phyloP scores from a whole-genome alignment of 2,797 vertebrate species.

The Melanotaenia trifasciata region DNA sequence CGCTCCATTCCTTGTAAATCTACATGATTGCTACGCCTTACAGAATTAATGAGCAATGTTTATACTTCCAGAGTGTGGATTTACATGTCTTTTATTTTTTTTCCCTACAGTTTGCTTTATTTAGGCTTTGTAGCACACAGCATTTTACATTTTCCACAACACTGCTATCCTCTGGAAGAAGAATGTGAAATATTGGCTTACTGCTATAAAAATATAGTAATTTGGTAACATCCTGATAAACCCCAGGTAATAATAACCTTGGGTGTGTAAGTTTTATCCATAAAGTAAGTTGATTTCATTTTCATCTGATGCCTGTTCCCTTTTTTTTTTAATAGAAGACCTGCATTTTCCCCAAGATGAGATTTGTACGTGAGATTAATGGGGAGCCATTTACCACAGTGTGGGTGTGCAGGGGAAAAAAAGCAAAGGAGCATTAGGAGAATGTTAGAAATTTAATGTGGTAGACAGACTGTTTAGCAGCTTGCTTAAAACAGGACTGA shows the following conservation, averaged over 20 bases:
- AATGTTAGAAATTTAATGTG: conserved; percentile 42
- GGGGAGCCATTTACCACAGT: conserved; percentile 48
- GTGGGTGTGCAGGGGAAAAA: conserved; percentile 33
- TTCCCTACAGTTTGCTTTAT: background rate
- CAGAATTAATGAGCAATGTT: background rate
- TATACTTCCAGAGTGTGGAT: background rate
- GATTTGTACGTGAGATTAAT: conserved; percentile 67
- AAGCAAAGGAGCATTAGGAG: conserved; percentile 29
- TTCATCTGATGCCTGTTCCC: conserved; percentile 59
- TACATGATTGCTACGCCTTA: background rate
- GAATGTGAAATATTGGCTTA: conserved; percentile 32
- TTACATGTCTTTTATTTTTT: background rate
- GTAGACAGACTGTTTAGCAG: conserved; percentile 30
- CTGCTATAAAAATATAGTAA: conserved; percentile 60
- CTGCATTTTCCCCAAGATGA: conserved; percentile 65
- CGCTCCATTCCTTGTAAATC: background rate
- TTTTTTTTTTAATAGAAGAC: conserved; percentile 63
- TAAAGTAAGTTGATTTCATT: conserved; percentile 67
- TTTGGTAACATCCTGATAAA: conserved; percentile 59
- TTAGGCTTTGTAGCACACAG: background rate
- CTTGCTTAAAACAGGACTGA: conserved; percentile 34
- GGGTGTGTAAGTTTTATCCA: conserved; percentile 67
- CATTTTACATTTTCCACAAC: too few relatives aligned
- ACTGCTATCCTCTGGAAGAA: background rate
- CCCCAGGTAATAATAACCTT: conserved; percentile 63